Conservation (phyloP, 1,140 invertebrate genomes). For the Conus ventricosus region DNA sequence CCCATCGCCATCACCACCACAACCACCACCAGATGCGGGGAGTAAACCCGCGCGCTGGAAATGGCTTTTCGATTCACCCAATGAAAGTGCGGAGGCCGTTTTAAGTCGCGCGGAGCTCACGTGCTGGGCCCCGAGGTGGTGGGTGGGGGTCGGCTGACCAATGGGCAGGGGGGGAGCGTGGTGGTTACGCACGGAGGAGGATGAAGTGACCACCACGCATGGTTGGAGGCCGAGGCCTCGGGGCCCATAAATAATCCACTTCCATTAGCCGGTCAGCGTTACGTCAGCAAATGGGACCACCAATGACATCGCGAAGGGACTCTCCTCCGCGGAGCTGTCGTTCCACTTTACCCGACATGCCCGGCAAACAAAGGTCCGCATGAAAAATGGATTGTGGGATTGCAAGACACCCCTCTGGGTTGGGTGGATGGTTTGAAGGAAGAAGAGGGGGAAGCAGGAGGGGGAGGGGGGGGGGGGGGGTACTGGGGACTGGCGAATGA, state of each 20-base stretch:
- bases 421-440: background rate
- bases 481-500: background rate
- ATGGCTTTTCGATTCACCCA: too few relatives aligned
- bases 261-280: constrained; percentile 17
- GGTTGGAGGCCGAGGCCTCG: background rate
- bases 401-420: background rate
- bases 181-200: background rate
- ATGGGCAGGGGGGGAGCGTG: background rate
- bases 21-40: too few relatives aligned
- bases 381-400: constrained; percentile 31
- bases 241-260: constrained; percentile 8
- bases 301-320: background rate
- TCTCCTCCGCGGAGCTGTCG: background rate
- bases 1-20: too few relatives aligned
- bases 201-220: background rate
- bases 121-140: too few relatives aligned
- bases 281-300: constrained; percentile 24
- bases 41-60: too few relatives aligned
- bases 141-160: background rate
- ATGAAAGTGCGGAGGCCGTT: too few relatives aligned
- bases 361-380: constrained; percentile 23
- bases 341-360: background rate
- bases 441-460: background rate
- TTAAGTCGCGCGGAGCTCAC: too few relatives aligned
- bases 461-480: constrained; percentile 3